These are phyloP conservation scores for Ferdinandea cuprea DNA, from an alignment of 2,888 invertebrate genomes.

Conservation along the genomic window DNA sequence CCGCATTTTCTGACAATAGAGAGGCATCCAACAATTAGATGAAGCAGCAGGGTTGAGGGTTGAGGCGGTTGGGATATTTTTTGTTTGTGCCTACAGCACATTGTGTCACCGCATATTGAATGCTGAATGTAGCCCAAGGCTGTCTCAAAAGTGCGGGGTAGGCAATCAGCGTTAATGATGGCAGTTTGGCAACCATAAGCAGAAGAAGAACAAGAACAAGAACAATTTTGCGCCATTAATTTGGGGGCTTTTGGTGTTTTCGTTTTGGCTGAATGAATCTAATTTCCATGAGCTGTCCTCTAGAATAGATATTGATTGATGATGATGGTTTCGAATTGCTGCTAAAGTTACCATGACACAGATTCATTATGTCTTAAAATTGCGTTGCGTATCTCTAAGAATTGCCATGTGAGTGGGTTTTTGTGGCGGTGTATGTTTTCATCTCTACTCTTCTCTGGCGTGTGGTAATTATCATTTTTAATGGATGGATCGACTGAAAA, in stretches of 20 bases:
- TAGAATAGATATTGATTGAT: conserved; percentile 15
- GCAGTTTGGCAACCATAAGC: conserved; percentile 36
- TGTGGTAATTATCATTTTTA: no score
- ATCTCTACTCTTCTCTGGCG: no score
- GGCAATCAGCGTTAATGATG: conserved; percentile 46
- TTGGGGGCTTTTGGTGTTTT: no score
- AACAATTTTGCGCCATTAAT: conserved; percentile 1
- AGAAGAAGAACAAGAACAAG: conserved; percentile 2
- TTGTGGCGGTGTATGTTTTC: not conserved
- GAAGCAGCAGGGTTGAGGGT: conserved; percentile 34
- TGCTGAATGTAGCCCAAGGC: conserved; percentile 62
- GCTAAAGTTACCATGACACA: conserved; percentile 3
- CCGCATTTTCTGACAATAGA: conserved; percentile 37
- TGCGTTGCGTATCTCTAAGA: no score
- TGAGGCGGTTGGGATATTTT: conserved; percentile 3
- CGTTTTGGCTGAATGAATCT: not conserved
- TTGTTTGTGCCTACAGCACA: conserved; percentile 18
- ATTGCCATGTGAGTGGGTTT: not conserved
- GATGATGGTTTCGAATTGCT: not conserved
- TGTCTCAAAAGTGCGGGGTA: conserved; percentile 4
- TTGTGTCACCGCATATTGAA: conserved; percentile 25
- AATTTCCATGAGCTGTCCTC: not conserved
- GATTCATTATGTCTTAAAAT: not conserved
- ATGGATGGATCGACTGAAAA: no score
- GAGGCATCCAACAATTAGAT: conserved; percentile 58